phyloP scores from a whole-genome alignment of 1,140 invertebrate genomes.

The Pogonus chalceus region DNA sequence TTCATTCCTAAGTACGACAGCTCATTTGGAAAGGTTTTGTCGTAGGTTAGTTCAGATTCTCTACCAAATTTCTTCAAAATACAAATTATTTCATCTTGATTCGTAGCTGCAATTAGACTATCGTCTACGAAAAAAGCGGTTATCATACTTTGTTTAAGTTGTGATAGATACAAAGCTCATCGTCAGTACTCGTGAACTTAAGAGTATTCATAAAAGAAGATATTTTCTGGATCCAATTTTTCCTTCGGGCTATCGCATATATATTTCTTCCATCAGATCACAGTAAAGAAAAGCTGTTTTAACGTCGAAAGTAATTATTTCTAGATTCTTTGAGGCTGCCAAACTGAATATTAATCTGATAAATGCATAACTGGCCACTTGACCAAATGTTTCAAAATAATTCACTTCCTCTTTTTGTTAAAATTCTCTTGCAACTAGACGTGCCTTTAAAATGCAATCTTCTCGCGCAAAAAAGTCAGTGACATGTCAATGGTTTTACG shows the following conservation, averaged over 20 bases:
- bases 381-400: slow-evolving; percentile 24
- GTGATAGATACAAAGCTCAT: not conserved
- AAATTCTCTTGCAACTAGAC: slow-evolving; percentile 29
- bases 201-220: not conserved
- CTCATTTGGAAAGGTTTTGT: not conserved
- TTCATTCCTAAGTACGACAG: slow-evolving; percentile 14
- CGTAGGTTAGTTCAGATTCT: slow-evolving; percentile 15
- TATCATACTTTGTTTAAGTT: slow-evolving; percentile 9
- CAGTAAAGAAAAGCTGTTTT: slow-evolving; percentile 27
- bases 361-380: not conserved
- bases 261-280: slow-evolving; percentile 23
- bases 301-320: slow-evolving; percentile 26
- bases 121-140: not conserved
- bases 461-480: slow-evolving; percentile 26
- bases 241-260: slow-evolving; percentile 21
- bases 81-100: slow-evolving; percentile 7
- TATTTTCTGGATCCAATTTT: not conserved
- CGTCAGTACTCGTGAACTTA: not conserved
- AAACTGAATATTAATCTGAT: not conserved
- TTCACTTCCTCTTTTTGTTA: slow-evolving; percentile 26
- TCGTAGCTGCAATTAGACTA: not conserved
- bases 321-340: slow-evolving; percentile 4
- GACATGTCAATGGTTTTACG: slow-evolving; percentile 21
- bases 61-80: slow-evolving; percentile 10
- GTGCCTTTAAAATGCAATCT: slow-evolving; percentile 24